Conservation (phyloP, 2,888 invertebrate species). For the Caenorhabditis sp. region DNA sequence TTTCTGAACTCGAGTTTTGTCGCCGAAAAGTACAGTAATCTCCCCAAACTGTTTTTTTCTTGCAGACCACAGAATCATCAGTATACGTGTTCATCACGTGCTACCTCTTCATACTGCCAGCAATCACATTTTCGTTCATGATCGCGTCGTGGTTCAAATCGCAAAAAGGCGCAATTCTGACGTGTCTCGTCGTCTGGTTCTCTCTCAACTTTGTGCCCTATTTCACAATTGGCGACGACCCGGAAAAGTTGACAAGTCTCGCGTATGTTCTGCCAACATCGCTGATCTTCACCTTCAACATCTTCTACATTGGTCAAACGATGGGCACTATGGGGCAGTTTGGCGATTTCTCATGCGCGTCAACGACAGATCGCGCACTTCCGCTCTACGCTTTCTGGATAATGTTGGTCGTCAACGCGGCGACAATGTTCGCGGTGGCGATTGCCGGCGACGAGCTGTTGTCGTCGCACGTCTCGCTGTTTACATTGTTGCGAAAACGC, state of each 20-base stretch:
- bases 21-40: too few species aligned
- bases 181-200: background rate
- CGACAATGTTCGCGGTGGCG: background rate
- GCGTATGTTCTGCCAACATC: background rate
- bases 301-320: background rate
- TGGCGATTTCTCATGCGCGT: background rate
- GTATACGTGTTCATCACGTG: background rate
- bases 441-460: background rate
- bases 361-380: background rate
- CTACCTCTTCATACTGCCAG: background rate
- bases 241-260: background rate
- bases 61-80: background rate
- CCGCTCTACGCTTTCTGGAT: background rate
- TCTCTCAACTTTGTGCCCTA: background rate
- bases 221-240: background rate
- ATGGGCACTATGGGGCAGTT: background rate
- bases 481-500: too few species aligned
- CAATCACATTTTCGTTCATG: background rate
- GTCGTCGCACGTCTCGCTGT: too few species aligned
- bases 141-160: background rate
- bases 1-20: too few species aligned
- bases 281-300: background rate
- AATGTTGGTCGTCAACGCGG: background rate
- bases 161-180: background rate
- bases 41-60: too few species aligned